These are phyloP conservation scores for Caenorhabditis elegans DNA, from an alignment of 1,140 invertebrate genomes.

Conservation along the genomic window WBcel235 BX284606.5:13087001-13087500, in stretches of 20 bases:
- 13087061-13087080: conserved; percentile 1
- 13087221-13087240: too few relatives aligned
- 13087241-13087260: too few relatives aligned
- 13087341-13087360: not conserved
- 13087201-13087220: too few relatives aligned
- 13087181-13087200: not conserved
- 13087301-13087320: too few relatives aligned
- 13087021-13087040: conserved; percentile 3
- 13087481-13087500: not conserved
- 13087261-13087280: not conserved
- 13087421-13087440: not conserved
- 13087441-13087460: not conserved
- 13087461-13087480: not conserved
- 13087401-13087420: not conserved
- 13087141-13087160: not conserved
- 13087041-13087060: not conserved
- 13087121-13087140: not conserved
- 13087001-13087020: not conserved
- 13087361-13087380: not conserved
- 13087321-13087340: not conserved
- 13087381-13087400: not conserved
- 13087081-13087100: conserved; percentile 31
- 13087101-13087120: conserved; percentile 12
- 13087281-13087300: not conserved
- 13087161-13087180: too few relatives aligned